Evolutionary conservation across 1,140 invertebrate genomes (phyloP).

Genomic region (Drosophila pseudoobscura): DNA sequence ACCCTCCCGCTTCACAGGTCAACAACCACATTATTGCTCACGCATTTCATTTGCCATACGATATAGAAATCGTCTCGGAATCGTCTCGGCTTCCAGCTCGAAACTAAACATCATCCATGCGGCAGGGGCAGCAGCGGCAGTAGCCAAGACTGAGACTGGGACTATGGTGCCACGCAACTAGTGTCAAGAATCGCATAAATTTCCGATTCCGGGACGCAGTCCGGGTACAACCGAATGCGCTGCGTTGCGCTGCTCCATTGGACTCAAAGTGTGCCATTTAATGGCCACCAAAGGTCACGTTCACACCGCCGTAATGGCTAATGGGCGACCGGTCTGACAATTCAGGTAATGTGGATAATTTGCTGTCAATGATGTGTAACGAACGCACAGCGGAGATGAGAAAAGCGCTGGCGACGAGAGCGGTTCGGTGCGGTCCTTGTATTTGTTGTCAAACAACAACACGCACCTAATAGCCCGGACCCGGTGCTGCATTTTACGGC

Average conservation of each 20-base stretch:
- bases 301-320: slow-evolving; percentile 77
- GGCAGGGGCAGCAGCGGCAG: no score
- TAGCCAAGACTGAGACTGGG: slow-evolving; percentile 1
- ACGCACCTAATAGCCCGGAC: slow-evolving; percentile 58
- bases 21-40: slow-evolving; percentile 52
- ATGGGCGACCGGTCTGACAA: slow-evolving; percentile 72
- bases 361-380: slow-evolving; percentile 81
- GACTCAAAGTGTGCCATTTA: slow-evolving; percentile 79
- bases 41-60: slow-evolving; percentile 37
- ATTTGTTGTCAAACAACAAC: slow-evolving; percentile 79
- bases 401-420: slow-evolving; percentile 6
- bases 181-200: slow-evolving; percentile 81
- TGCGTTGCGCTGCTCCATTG: slow-evolving; percentile 22
- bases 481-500: slow-evolving; percentile 65
- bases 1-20: slow-evolving; percentile 26
- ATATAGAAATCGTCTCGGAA: slow-evolving; percentile 27
- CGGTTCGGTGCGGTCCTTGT: slow-evolving; percentile 40
- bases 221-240: slow-evolving; percentile 36
- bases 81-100: slow-evolving; percentile 1
- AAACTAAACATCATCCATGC: slow-evolving; percentile 26
- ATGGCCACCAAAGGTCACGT: slow-evolving; percentile 79
- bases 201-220: slow-evolving; percentile 64
- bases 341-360: slow-evolving; percentile 81
- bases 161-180: slow-evolving; percentile 64
- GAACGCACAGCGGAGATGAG: slow-evolving; percentile 40